Percentiles rank a stretch among this genome's conserved stretches.
Evolutionary conservation across 2,113 vertebrate genomes (phyloP).

Genomic region (Chloropsis cyanopogon): DNA sequence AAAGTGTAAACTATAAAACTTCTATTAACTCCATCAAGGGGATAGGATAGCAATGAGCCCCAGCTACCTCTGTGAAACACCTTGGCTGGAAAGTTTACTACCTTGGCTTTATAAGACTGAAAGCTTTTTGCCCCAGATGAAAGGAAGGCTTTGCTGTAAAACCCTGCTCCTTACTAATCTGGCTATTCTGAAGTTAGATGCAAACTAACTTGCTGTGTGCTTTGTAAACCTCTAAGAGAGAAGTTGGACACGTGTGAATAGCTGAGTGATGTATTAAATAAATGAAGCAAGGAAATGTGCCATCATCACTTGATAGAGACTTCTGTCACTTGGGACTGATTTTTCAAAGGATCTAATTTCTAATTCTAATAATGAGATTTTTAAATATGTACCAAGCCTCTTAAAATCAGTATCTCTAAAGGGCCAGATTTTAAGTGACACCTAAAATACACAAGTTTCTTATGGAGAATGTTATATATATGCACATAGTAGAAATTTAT

Average conservation of each 20-base stretch:
- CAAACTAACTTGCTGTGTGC: neutral
- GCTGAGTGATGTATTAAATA: neutral
- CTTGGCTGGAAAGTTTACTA: conserved; percentile 42
- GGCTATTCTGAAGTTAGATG: neutral
- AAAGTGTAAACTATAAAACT: conserved; percentile 31
- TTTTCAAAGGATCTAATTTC: neutral
- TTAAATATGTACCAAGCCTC: neutral
- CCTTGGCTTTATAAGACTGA: conserved; percentile 20
- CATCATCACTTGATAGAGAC: neutral
- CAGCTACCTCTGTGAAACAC: neutral
- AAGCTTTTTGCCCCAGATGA: conserved; percentile 41
- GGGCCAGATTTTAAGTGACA: neutral
- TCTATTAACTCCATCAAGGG: conserved; percentile 21
- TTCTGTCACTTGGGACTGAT: neutral
- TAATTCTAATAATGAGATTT: neutral
- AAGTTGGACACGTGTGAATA: neutral
- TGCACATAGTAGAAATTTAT: neutral
- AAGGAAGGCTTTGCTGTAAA: conserved; percentile 44
- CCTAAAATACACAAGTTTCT: neutral
- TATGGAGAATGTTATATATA: neutral
- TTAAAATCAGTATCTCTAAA: neutral
- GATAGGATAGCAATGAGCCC: neutral
- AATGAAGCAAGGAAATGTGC: neutral
- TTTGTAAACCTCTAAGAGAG: neutral
- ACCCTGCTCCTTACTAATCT: neutral